These are phyloP conservation scores for Aporophyla lueneburgensis DNA, from an alignment of 2,888 invertebrate species.

Conservation along the genomic window DNA sequence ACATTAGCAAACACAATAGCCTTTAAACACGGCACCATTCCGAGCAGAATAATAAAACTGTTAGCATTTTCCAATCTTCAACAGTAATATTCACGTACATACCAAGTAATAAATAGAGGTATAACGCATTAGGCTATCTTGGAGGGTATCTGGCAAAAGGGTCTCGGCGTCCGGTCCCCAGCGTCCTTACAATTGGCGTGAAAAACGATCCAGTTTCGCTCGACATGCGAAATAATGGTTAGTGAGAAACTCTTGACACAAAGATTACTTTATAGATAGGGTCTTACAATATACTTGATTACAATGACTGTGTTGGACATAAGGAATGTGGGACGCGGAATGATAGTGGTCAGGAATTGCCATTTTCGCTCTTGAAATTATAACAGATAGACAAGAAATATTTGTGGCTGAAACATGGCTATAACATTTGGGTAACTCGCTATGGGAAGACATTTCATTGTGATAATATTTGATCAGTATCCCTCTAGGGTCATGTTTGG, in stretches of 20 bases:
- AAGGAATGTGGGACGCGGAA: conserved; percentile 41
- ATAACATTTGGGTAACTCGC: conserved; percentile 14
- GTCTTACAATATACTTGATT: conserved; percentile 56
- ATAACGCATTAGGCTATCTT: conserved; percentile 72
- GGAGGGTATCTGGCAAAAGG: conserved; percentile 68
- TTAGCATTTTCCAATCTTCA: conserved; percentile 41
- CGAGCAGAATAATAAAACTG: conserved; percentile 43
- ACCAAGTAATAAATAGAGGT: conserved; percentile 70
- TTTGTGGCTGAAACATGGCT: not conserved
- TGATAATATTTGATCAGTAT: conserved; percentile 29
- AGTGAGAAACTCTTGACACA: conserved; percentile 55
- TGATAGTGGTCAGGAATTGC: conserved; percentile 26
- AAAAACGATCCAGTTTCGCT: conserved; percentile 66
- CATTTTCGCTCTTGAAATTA: conserved; percentile 13
- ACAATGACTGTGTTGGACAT: conserved; percentile 52
- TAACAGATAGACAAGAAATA: conserved; percentile 16
- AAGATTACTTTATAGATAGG: conserved; percentile 62
- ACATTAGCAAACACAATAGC: conserved; percentile 32
- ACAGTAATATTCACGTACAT: conserved; percentile 61
- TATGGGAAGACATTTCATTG: conserved; percentile 3
- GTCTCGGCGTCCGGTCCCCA: conserved; percentile 59
- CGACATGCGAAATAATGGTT: conserved; percentile 65
- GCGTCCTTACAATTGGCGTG: conserved; percentile 64
- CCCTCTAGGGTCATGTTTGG: conserved; percentile 15
- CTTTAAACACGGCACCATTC: conserved; percentile 31